Percentiles rank a stretch among this genome's conserved stretches.
Conservation (phyloP, 1,140 invertebrate genomes). For the Cyrtorhinus lividipennis region DNA sequence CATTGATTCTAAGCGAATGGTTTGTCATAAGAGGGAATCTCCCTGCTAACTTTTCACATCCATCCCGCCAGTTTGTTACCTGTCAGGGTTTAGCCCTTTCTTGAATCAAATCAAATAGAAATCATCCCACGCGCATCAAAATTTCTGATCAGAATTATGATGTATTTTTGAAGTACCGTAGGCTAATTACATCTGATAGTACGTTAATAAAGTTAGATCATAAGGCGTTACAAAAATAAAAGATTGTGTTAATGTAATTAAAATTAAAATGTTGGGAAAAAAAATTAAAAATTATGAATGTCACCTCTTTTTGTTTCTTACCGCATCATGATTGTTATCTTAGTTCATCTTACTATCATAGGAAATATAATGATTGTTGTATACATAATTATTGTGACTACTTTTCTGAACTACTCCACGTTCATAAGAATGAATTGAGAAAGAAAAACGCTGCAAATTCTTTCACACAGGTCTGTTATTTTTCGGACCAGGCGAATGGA, state of each 20-base stretch:
- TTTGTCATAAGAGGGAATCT: neutral
- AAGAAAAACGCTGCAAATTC: too few relatives aligned
- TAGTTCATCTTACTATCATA: constrained; percentile 13
- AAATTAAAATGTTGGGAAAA: neutral
- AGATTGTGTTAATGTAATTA: constrained; percentile 2
- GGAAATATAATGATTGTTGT: constrained; percentile 15
- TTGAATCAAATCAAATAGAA: neutral
- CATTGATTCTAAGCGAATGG: neutral
- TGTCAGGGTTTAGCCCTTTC: neutral
- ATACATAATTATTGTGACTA: constrained; percentile 7
- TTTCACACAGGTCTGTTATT: too few relatives aligned
- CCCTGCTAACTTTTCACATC: neutral
- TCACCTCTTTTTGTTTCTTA: constrained; percentile 15
- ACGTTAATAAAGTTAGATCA: neutral
- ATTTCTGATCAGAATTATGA: neutral
- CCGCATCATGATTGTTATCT: constrained; percentile 11
- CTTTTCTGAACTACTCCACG: too few relatives aligned
- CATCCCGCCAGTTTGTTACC: neutral
- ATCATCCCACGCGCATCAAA: neutral
- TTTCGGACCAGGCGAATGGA: too few relatives aligned
- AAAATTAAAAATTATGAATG: neutral
- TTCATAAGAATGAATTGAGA: too few relatives aligned
- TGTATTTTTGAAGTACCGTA: constrained; percentile 9
- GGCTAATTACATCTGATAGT: neutral
- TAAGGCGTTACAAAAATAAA: constrained; percentile 2